Base-by-base conservation (phyloP, 2,888 invertebrate genomes). In the Parthenolecanium corni region DNA sequence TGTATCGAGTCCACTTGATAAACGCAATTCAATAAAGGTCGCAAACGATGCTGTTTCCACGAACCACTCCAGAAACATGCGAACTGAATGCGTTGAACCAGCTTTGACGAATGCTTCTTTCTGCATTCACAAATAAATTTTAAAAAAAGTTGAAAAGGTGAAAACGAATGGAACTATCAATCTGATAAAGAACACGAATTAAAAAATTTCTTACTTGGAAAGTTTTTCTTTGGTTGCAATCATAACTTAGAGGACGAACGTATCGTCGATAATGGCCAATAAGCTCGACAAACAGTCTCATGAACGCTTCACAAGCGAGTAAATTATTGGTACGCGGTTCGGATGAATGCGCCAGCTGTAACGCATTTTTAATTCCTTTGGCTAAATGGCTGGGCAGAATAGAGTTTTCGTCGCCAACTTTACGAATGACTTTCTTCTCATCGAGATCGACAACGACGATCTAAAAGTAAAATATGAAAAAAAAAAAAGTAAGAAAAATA, bases 1-100 rank as follows among this genome's bases (percentile, higher is more conserved):
- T 66, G 67, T 71, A 66, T 68, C 69, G 25, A 62, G 52, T 49
- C 54, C 61, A 52, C 66, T 69, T 66, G 67, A 70, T 31, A 74
- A 61, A 20, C 72, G 70, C 65, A 78, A 77, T 67, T 82, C 80
- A 58, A 84, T 77, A 73, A 86, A 89, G 54, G 83, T 80, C 66
- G 83, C 81, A 73, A 90, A 90, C 86, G 90, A 88, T 1, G 88
- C 85, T 0, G 89, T 89, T 71, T 90, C 88, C 0, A 85, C 82
- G 74, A 91, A 90, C 89, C 89, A 90, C 68, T 88, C 86, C 1
- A 90, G 76, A 73, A 90, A 89, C 69, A 82, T 81, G 67, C 83
- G 81, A 40, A 82, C 78, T 52, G 82, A 81, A 71, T 83, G 82
- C 0, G 84, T 81, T 0, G 77, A 71, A 3, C 81, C 78, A 66